A percentile compares a stretch with the other conserved stretches of the same genome.
These are phyloP conservation scores for Hesperophylax magnus DNA, from an alignment of 1,140 invertebrate species.

Conservation along the genomic window DNA sequence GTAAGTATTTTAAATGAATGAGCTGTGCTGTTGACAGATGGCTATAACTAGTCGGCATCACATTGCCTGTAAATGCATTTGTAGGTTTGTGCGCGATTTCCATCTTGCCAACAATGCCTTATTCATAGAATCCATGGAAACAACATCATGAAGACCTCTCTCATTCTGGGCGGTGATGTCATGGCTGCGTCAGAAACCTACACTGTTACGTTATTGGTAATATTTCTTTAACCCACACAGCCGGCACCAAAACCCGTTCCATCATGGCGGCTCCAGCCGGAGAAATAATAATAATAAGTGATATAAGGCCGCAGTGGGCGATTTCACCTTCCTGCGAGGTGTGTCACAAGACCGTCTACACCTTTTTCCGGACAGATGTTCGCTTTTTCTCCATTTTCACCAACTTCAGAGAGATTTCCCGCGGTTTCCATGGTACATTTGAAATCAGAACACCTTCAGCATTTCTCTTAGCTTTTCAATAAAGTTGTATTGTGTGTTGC, in stretches of 20 bases:
- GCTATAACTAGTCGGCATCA: neutral
- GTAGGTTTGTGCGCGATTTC: neutral
- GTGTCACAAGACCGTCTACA: constrained; percentile 26
- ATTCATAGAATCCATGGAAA: neutral
- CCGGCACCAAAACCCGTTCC: constrained; percentile 16
- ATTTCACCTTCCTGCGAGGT: constrained; percentile 37
- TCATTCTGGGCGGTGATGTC: constrained; percentile 33
- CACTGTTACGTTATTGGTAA: constrained; percentile 37
- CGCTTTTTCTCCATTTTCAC: constrained; percentile 20
- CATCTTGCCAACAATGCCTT: neutral
- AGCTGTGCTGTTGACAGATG: neutral
- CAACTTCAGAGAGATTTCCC: neutral
- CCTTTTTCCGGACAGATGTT: constrained; percentile 25
- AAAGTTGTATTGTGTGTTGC: neutral
- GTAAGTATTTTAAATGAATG: neutral
- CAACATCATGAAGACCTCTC: neutral
- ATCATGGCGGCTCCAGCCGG: neutral
- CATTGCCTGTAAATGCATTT: neutral
- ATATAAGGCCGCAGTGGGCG: constrained; percentile 15
- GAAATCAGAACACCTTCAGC: neutral
- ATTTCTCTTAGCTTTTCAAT: neutral
- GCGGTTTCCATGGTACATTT: neutral
- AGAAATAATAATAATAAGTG: neutral
- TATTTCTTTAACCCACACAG: constrained; percentile 33
- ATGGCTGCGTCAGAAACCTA: constrained; percentile 13